Conservation (phyloP, 2,113 vertebrate species). For the Clarias batrachus region DNA sequence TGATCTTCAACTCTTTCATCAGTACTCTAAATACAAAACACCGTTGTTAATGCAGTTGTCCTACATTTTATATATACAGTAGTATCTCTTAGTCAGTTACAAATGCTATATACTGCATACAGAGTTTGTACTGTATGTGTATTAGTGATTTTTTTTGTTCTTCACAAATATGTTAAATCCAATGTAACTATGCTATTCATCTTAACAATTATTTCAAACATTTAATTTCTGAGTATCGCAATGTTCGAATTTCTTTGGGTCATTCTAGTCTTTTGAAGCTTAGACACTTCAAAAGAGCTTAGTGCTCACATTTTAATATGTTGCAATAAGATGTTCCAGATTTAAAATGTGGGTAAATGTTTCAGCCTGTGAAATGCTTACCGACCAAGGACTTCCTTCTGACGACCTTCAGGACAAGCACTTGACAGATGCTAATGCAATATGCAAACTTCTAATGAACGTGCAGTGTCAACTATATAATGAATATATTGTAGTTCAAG, state of each 20-base stretch:
- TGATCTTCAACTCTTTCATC: not conserved
- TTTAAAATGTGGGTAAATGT: not conserved
- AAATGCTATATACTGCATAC: not conserved
- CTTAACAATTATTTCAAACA: not conserved
- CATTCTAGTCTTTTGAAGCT: not conserved
- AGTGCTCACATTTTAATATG: not conserved
- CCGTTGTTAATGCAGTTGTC: not conserved
- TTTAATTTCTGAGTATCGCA: not conserved
- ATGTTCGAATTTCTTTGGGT: not conserved
- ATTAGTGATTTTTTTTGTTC: not conserved
- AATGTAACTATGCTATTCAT: not conserved
- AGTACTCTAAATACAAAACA: not conserved
- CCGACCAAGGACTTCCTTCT: conserved; percentile 4
- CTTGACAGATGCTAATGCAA: not conserved
- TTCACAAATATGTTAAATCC: not conserved
- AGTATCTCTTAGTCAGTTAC: not conserved
- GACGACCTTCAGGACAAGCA: not conserved
- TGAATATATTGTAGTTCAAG: not conserved
- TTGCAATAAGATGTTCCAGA: not conserved
- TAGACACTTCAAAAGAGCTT: no score
- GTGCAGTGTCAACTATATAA: not conserved
- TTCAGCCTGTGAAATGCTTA: not conserved
- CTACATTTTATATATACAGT: not conserved
- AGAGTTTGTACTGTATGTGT: not conserved
- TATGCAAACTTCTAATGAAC: not conserved